Evolutionary conservation across 2,797 vertebrate genomes (phyloP).

Genomic region (Lagodon rhomboides): DNA sequence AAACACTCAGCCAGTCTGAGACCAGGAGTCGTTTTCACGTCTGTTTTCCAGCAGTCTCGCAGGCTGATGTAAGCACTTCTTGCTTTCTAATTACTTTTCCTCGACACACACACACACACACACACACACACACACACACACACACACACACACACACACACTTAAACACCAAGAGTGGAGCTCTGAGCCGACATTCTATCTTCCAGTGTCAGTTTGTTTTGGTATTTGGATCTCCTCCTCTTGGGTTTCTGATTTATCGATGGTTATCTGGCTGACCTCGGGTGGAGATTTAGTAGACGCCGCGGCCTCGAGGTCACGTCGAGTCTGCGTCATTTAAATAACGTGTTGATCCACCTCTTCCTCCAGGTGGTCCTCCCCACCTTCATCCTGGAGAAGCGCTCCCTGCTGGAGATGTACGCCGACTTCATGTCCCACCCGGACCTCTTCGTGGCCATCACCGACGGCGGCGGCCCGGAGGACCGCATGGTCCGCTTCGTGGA

Average conservation of each 20-base stretch:
- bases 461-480: slow-evolving; percentile 90
- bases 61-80: slow-evolving; percentile 26
- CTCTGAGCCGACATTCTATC: slow-evolving; percentile 50
- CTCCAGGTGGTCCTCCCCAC: slow-evolving; percentile 96
- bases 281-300: slow-evolving; percentile 35
- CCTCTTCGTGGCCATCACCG: slow-evolving; percentile 92
- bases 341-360: neutral
- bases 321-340: neutral
- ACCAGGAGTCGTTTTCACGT: neutral
- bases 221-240: slow-evolving; percentile 67
- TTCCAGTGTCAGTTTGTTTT: slow-evolving; percentile 37
- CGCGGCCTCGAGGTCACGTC: slow-evolving; percentile 16
- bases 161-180: neutral
- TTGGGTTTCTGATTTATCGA: slow-evolving; percentile 72
- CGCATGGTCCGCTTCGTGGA: slow-evolving; percentile 98
- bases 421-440: slow-evolving; percentile 99
- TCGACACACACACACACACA: slow-evolving; percentile 5
- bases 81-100: slow-evolving; percentile 42
- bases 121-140: slow-evolving; percentile 12
- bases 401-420: slow-evolving; percentile 98
- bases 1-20: neutral
- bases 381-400: slow-evolving; percentile 98
- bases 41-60: neutral
- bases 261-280: slow-evolving; percentile 42
- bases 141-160: neutral